Conservation (phyloP, 2,113 vertebrate species). For the Marmota flaviventris region DNA sequence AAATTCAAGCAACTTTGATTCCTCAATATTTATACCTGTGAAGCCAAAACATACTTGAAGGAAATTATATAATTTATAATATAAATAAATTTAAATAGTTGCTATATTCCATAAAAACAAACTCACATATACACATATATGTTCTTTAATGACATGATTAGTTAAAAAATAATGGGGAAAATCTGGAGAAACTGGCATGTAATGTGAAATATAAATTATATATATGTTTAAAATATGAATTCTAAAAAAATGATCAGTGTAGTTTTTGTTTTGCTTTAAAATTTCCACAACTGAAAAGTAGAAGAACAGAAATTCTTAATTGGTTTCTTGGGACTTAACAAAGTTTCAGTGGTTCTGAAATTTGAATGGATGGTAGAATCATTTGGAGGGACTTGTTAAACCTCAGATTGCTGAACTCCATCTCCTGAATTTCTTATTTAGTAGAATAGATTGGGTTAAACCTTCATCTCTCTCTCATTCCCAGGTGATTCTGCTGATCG, state of each 20-base stretch:
- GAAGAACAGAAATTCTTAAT: not conserved
- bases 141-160: not conserved
- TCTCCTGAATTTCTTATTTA: not conserved
- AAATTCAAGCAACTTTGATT: not conserved
- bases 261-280: not conserved
- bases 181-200: not conserved
- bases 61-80: not conserved
- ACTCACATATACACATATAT: not conserved
- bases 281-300: not conserved
- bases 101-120: not conserved
- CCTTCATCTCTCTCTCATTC: not conserved
- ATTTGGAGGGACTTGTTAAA: not conserved
- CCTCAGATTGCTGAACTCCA: no score
- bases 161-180: not conserved
- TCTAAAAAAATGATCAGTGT: not conserved
- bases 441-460: not conserved
- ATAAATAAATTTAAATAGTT: not conserved
- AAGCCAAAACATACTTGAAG: conserved; percentile 10
- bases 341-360: not conserved
- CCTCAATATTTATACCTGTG: not conserved
- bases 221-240: not conserved
- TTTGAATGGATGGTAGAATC: not conserved
- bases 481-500: not conserved
- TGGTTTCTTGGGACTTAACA: not conserved
- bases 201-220: not conserved